These are phyloP conservation scores for Lineus longissimus DNA, from an alignment of 1,140 invertebrate genomes.

Conservation along the genomic window DNA sequence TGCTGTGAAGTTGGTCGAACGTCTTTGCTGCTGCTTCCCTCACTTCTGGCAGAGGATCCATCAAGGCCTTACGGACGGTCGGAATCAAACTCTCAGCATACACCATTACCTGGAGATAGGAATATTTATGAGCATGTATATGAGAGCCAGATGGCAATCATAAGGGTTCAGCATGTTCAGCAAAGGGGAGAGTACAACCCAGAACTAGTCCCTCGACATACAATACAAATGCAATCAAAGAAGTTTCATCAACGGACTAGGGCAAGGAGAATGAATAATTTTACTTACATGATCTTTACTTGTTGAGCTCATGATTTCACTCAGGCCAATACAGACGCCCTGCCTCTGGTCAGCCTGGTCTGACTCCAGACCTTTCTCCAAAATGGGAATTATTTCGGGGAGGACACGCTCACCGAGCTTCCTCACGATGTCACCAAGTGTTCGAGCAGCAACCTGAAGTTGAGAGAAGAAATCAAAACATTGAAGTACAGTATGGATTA, in stretches of 20 bases:
- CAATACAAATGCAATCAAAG: no score
- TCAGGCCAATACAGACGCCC: slow-evolving; percentile 96
- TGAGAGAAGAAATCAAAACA: not conserved
- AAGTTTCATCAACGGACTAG: no score
- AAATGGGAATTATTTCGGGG: slow-evolving; percentile 96
- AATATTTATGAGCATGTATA: slow-evolving; percentile 2
- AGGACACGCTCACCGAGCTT: slow-evolving; percentile 96
- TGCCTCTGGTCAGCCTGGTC: slow-evolving; percentile 88
- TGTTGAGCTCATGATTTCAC: slow-evolving; percentile 96
- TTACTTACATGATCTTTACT: slow-evolving; percentile 78
- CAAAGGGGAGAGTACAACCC: not conserved
- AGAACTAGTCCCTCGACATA: no score
- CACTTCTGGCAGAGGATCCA: slow-evolving; percentile 89
- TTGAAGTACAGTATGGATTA: not conserved
- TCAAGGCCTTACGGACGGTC: slow-evolving; percentile 89
- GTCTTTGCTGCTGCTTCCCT: slow-evolving; percentile 91
- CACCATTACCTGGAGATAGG: slow-evolving; percentile 39
- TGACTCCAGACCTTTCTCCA: slow-evolving; percentile 88
- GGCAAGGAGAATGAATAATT: no score
- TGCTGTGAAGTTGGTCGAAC: slow-evolving; percentile 92
- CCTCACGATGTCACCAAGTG: slow-evolving; percentile 92
- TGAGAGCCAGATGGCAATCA: not conserved
- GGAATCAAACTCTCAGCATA: slow-evolving; percentile 90
- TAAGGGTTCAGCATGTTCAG: not conserved
- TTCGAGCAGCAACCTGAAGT: slow-evolving; percentile 81